Evolutionary conservation across 2,797 vertebrate species (phyloP), one percentile per base, ranked within the genome.

Genomic region (Clamator glandarius): DNA sequence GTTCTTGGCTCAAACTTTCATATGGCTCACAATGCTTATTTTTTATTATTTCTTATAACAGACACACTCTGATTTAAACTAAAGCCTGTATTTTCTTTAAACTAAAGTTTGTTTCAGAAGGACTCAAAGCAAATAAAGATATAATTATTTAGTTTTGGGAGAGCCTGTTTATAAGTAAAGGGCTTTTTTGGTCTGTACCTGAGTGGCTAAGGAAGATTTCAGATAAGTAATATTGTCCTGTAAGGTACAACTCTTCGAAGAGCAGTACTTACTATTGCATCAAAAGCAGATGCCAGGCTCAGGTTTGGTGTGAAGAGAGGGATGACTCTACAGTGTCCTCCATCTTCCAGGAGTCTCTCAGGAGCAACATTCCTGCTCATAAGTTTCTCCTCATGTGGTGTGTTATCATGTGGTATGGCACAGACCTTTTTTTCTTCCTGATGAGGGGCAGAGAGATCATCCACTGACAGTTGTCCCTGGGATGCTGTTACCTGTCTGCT

Each of bases 361-460:
- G 55, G 23, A 55, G 63, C 70, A 57, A 15, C 21, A 1, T 6
- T 19, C 55, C n/a, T 33, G 52, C 0, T 0, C 16, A 0, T 11
- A 41, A 58, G 35, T 35, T 57, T 78, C 36, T 78, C 54, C 15
- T 59, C 0, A 0, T 0, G 0, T 39, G 46, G 12, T 36, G 14
- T 46, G 57, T 50, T 39, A 54, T 39, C 17, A 46, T 26, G 28
- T 25, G 33, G 14, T 39, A 31, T 17, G 41, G 52, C 0, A 1
- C 35, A 70, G 51, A 44, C 4, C 5, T 42, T n/a, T 55, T 57
- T 17, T 52, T 17, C 12, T 9, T 35, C 3, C n/a, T 24, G 16
- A 6, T 35, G 23, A 46, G 19, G 10, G 42, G 19, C 26, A 41
- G 42, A 74, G 55, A 41, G 19, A 11, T 67, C 21, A 46, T 46